These are phyloP conservation scores for Campylorhamphus procurvoides DNA, from an alignment of 2,113 vertebrate species.

Conservation along the genomic window DNA sequence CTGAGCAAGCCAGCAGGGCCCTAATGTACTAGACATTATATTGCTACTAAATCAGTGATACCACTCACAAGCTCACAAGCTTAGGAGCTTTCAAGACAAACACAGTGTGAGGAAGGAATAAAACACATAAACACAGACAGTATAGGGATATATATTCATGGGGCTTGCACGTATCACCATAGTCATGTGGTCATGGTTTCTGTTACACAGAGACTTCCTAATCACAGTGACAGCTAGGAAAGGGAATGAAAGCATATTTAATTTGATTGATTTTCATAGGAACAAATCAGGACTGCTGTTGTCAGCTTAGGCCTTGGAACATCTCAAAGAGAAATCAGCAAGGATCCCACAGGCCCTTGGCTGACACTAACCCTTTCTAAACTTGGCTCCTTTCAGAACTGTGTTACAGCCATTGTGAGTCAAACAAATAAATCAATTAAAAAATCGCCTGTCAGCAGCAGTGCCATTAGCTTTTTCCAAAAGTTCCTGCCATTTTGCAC, in stretches of 20 bases:
- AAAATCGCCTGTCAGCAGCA: neutral
- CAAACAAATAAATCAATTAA: conserved; percentile 28
- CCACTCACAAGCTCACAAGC: neutral
- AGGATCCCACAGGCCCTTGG: conserved; percentile 24
- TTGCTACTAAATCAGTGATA: neutral
- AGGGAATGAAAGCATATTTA: neutral
- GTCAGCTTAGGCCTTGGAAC: neutral
- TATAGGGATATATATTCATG: neutral
- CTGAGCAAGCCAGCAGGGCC: neutral
- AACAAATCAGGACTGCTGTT: conserved; percentile 1
- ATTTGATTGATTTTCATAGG: neutral
- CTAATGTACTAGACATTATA: neutral
- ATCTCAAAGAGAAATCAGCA: conserved; percentile 27
- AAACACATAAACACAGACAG: neutral
- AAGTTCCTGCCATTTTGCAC: neutral
- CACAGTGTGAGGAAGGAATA: neutral
- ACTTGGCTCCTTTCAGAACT: conserved; percentile 17
- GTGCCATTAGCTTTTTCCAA: neutral
- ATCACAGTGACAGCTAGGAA: neutral
- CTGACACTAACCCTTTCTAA: conserved; percentile 16
- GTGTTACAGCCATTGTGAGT: neutral
- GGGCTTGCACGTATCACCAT: neutral
- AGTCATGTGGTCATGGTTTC: neutral
- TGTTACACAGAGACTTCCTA: neutral
- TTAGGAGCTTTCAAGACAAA: conserved; percentile 1